A percentile compares a stretch with the other conserved stretches of the same genome.
phyloP scores from a whole-genome alignment of 1,140 invertebrate genomes.

The Pseudomyrmex concolor region DNA sequence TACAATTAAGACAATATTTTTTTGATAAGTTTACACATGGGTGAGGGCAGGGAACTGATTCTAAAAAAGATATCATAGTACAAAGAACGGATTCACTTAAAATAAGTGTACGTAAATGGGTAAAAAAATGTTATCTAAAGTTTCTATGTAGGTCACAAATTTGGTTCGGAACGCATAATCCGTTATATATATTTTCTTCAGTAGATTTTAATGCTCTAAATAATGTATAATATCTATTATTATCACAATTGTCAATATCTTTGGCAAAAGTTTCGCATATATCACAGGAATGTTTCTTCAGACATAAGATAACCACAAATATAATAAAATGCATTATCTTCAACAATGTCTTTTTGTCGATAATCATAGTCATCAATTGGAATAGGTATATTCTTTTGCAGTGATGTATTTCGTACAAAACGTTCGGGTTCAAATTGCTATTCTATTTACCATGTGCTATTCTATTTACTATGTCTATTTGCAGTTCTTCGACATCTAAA shows the following conservation, averaged over 20 bases:
- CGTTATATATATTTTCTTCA: slow-evolving; percentile 8
- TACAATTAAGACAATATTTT: slow-evolving; percentile 16
- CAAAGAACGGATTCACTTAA: neutral
- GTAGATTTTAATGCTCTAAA: slow-evolving; percentile 3
- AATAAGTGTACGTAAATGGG: neutral
- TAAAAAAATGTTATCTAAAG: slow-evolving; percentile 8
- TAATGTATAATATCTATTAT: slow-evolving; percentile 9
- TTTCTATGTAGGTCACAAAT: slow-evolving; percentile 6
- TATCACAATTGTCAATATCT: slow-evolving; percentile 18
- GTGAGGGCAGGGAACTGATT: slow-evolving; percentile 13
- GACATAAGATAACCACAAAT: slow-evolving; percentile 20
- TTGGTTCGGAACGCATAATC: slow-evolving; percentile 12
- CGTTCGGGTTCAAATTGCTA: neutral
- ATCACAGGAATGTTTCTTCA: slow-evolving; percentile 18
- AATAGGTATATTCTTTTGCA: neutral
- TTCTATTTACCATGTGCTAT: neutral
- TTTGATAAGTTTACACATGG: slow-evolving; percentile 6
- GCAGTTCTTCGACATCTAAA: slow-evolving; percentile 3
- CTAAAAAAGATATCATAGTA: neutral
- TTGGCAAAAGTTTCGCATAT: slow-evolving; percentile 8
- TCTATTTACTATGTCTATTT: neutral
- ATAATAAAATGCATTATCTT: slow-evolving; percentile 25
- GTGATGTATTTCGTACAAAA: slow-evolving; percentile 5
- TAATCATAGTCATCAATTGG: slow-evolving; percentile 29
- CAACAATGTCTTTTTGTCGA: neutral